phyloP scores from a whole-genome alignment of 2,113 vertebrate genomes.

The Anser cygnoides region DNA sequence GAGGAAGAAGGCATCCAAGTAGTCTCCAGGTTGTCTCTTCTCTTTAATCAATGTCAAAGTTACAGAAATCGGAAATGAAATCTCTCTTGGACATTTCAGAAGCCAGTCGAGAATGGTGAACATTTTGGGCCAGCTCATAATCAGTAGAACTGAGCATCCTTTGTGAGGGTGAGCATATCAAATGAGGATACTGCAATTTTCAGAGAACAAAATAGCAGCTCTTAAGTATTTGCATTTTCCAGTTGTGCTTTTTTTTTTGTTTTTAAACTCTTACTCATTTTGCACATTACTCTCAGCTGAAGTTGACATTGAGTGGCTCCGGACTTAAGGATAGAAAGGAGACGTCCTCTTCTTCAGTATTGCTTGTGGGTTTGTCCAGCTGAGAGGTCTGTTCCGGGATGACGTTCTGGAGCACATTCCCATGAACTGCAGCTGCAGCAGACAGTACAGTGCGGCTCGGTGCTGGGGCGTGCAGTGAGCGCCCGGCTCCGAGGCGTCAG shows the following conservation, averaged over 20 bases:
- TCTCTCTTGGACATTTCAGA: slow-evolving; percentile 26
- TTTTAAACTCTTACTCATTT: slow-evolving; percentile 67
- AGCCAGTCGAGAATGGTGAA: slow-evolving; percentile 25
- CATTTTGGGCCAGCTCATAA: slow-evolving; percentile 28
- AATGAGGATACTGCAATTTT: slow-evolving; percentile 81
- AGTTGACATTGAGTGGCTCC: slow-evolving; percentile 46
- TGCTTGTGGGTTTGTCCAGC: slow-evolving; percentile 1
- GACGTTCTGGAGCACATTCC: slow-evolving; percentile 43
- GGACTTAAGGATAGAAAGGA: slow-evolving; percentile 39
- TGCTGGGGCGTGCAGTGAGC: neutral
- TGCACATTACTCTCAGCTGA: slow-evolving; percentile 76
- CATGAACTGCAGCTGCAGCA: slow-evolving; percentile 10
- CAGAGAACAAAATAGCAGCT: slow-evolving; percentile 70
- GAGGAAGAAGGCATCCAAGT: slow-evolving; percentile 60
- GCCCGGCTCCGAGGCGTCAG: neutral
- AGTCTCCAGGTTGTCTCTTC: slow-evolving; percentile 59
- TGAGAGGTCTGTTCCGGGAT: slow-evolving; percentile 49
- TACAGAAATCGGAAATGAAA: neutral
- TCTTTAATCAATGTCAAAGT: neutral
- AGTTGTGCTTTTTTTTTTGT: neutral
- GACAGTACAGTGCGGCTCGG: neutral
- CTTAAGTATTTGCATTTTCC: slow-evolving; percentile 71
- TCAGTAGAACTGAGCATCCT: slow-evolving; percentile 22
- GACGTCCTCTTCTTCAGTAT: slow-evolving; percentile 24
- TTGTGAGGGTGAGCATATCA: slow-evolving; percentile 47